Base-by-base conservation (phyloP, 2,888 invertebrate species). In the Perithous albicinctus region DNA sequence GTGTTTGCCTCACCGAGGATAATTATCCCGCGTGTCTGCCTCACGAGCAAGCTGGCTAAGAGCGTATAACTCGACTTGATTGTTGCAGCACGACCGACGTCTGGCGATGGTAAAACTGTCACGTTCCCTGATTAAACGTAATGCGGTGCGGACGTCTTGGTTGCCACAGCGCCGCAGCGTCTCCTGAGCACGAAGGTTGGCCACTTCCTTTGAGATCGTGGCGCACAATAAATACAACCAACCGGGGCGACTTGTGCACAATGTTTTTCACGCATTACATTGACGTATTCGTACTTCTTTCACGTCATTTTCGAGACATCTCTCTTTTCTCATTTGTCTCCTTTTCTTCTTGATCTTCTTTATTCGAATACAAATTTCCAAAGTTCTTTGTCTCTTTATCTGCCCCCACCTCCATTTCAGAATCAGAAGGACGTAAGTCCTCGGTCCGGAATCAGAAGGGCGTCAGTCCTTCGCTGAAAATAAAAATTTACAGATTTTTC, bases 51-150 rank as follows among this genome's bases (percentile, higher is more conserved):
- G 10, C 41, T 38, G 51, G 48, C n/a, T 59, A 67, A 51, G 32
- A 46, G 29, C 29, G n/a, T n/a, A 46, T 29, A 48, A 26, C 59
- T 23, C 61, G 41, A 20, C 59, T 59, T 78, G 15, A 48, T 73
- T 38, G 48, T 64, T 23, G 38, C 26, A 46, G 56, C 35, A 64
- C 38, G 56, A 15, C 48, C 66, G 63, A 51, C 66, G 12, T 20
- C 10, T 43, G 66, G 23, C 46, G 18, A 63, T 46, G 80, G 73
- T 69, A 77, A 77, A 67, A 80, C 35, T 77, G 77, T 80, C 80
- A 80, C 77, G 77, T 80, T 64, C 20, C 38, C n/a, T 56, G 63
- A 74, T 74, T 63, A 64, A 54, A n/a, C n/a, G 35, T 51, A 15
- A 51, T 51, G 74, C 74, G 29, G 6, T 26, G 12, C 18, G n/a